Evolutionary conservation across 1,140 invertebrate genomes (phyloP), one percentile per base, ranked within the genome.

Genomic region (Orchestia grillus): DNA sequence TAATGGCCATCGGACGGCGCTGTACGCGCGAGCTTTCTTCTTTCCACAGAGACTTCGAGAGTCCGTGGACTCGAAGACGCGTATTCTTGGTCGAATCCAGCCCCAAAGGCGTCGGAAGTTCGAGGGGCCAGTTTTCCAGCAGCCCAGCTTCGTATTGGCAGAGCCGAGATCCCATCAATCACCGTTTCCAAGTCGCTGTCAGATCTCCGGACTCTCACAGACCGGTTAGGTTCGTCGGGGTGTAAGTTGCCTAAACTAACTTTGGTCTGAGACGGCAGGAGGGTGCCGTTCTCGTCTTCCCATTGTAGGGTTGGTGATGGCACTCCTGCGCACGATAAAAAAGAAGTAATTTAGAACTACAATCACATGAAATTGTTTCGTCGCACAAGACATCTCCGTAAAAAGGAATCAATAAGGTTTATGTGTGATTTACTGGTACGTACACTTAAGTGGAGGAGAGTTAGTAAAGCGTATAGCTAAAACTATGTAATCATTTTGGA

Each of bases 131-230:
- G 92, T 47, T 47, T 94, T 94, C 92, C 92, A 47, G 92, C 42
- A 90, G 43, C 28, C 41, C 88, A 42, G 43, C 23, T 94, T 28
- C 44, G 90, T 92, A 92, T 92, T 47, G 92, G 92, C 43, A 94
- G 43, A 44, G 40, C 44, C 36, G 36, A 94, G 92, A 40, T 40
- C 16, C 44, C 92, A 94, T 94, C 92, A 94, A 94, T 94, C 92
- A 94, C 43, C 45, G 92, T 94, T 94, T 94, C 92, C 92, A 94
- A 94, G 92, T 94, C 92, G 8, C 36, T 44, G 92, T 94, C 92
- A 94, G 92, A 94, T 94, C 92, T 94, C 44, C 92, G 92, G 40
- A 94, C 47, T 44, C 92, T 44, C 19, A 47, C 44, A 44, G 92
- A 40, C 41, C 92, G 92, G 44, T 94, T 45, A 8, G 44, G 44